phyloP scores from a whole-genome alignment of 2,797 vertebrate genomes.

The Microhierax caerulescens region DNA sequence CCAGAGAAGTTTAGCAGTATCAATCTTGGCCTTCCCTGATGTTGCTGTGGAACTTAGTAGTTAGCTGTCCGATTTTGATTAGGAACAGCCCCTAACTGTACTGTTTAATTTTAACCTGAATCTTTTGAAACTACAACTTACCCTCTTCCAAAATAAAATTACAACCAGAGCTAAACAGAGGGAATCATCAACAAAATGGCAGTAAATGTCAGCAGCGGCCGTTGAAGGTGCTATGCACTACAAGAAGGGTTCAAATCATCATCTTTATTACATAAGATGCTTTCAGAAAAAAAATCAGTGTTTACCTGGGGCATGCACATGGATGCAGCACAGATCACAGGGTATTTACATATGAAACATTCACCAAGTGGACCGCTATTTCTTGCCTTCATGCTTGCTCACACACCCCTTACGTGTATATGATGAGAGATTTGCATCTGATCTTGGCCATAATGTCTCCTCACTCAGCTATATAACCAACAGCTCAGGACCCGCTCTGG shows the following conservation, averaged over 20 bases:
- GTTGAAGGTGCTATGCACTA: background rate
- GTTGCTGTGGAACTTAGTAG: background rate
- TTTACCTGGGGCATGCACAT: background rate
- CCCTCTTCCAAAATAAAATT: background rate
- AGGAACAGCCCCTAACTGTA: background rate
- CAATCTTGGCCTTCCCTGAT: background rate
- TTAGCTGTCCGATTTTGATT: background rate
- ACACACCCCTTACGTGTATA: rapidly evolving
- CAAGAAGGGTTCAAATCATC: background rate
- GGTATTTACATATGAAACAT: background rate
- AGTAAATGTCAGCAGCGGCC: background rate
- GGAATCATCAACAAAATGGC: background rate
- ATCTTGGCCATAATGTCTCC: background rate
- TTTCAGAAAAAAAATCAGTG: background rate
- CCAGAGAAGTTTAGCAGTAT: background rate
- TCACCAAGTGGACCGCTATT: background rate
- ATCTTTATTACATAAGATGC: background rate
- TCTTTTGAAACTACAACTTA: background rate
- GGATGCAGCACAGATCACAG: background rate
- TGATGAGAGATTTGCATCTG: background rate
- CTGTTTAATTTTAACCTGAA: background rate
- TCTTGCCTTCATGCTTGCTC: background rate
- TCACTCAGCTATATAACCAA: background rate
- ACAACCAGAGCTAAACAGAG: background rate
- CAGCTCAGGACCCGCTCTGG: background rate